Evolutionary conservation across 2,113 vertebrate genomes (phyloP).

Genomic region (Ciconia boyciana): DNA sequence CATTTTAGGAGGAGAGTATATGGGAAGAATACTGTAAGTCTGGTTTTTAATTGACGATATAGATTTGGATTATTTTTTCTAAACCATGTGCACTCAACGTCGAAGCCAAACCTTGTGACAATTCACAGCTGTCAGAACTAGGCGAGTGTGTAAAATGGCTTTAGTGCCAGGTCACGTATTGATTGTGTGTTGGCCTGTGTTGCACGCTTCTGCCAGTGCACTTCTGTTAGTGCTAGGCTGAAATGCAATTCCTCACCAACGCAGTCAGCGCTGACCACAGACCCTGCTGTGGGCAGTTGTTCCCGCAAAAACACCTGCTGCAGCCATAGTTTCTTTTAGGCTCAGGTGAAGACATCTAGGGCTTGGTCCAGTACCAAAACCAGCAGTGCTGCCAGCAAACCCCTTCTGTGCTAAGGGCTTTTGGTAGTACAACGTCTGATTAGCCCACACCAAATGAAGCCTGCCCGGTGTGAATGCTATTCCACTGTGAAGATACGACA

Average conservation of each 20-base stretch:
- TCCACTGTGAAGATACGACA: accelerated
- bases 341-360: not conserved
- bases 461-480: accelerated
- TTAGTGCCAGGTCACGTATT: accelerated
- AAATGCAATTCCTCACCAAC: accelerated
- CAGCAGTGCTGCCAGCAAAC: too few relatives aligned
- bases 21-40: not conserved
- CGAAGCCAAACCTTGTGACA: too few relatives aligned
- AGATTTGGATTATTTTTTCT: not conserved
- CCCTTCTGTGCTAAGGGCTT: too few relatives aligned
- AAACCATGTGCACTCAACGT: accelerated
- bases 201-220: accelerated
- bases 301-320: not conserved
- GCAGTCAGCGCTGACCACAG: not conserved
- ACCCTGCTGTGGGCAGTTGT: too few relatives aligned
- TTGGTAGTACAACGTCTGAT: accelerated
- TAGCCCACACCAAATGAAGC: not conserved
- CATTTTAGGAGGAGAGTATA: accelerated
- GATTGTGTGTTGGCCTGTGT: accelerated
- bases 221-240: not conserved
- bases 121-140: accelerated
- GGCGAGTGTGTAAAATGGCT: accelerated
- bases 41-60: accelerated
- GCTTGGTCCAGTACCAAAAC: not conserved
- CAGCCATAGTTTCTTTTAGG: not conserved